phyloP scores from a whole-genome alignment of 2,113 vertebrate genomes.

The Amblyopsis rosae region DNA sequence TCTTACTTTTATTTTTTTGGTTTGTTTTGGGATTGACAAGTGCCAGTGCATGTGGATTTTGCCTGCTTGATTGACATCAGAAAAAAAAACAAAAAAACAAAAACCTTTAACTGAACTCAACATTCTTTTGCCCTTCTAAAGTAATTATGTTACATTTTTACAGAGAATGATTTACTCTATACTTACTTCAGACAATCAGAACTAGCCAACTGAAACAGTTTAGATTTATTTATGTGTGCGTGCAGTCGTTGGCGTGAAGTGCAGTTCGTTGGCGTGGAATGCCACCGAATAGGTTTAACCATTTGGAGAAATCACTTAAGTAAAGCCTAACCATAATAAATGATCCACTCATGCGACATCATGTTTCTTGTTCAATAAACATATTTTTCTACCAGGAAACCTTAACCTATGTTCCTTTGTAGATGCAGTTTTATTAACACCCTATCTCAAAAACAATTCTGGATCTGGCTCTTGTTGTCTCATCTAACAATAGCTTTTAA shows the following conservation, averaged over 20 bases:
- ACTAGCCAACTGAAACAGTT: conserved; percentile 21
- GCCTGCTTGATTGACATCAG: conserved; percentile 68
- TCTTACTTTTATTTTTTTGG: neutral
- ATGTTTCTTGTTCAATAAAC: conserved; percentile 87
- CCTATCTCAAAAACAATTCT: neutral
- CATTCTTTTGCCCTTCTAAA: conserved; percentile 23
- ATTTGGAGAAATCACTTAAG: conserved; percentile 37
- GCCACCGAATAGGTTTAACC: conserved; percentile 24
- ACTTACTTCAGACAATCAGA: conserved; percentile 52
- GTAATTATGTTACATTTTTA: conserved; percentile 48
- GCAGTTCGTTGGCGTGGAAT: conserved; percentile 30
- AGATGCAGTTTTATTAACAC: conserved; percentile 5
- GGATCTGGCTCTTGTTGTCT: neutral
- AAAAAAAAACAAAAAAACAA: conserved; percentile 42
- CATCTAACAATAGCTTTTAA: neutral
- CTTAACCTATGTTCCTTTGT: conserved; percentile 65
- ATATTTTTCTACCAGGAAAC: conserved; percentile 89
- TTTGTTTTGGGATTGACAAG: conserved; percentile 40
- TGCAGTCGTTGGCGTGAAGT: conserved; percentile 31
- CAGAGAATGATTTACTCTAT: conserved; percentile 66
- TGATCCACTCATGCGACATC: conserved; percentile 68
- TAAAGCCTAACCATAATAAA: conserved; percentile 65
- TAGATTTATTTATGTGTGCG: conserved; percentile 39
- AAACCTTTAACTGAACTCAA: conserved; percentile 56
- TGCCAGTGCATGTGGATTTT: conserved; percentile 78